phyloP scores from a whole-genome alignment of 2,888 invertebrate species.

The Limnephilus lunatus region DNA sequence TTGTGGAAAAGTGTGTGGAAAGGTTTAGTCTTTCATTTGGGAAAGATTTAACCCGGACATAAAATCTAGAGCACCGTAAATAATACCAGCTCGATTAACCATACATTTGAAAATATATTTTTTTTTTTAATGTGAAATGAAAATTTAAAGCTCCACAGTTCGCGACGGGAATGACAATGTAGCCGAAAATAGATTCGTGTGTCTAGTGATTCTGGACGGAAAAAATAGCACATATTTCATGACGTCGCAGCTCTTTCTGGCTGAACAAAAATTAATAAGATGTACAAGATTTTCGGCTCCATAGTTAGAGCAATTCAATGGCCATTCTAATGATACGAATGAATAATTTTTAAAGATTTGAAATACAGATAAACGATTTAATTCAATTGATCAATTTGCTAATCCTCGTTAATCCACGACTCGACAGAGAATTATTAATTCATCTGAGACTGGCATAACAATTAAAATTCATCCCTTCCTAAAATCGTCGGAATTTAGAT shows the following conservation, averaged over 20 bases:
- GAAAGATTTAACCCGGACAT: no score
- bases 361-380: neutral
- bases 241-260: neutral
- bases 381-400: neutral
- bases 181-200: no score
- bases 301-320: neutral
- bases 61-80: no score
- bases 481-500: slow-evolving; percentile 15
- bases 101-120: no score
- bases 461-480: neutral
- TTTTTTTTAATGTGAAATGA: no score
- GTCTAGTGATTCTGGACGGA: no score
- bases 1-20: no score
- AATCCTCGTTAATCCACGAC: neutral
- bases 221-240: no score
- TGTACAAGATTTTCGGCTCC: neutral
- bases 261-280: neutral
- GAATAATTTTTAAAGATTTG: neutral
- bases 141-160: no score
- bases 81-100: no score
- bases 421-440: slow-evolving; percentile 19
- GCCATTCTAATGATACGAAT: neutral
- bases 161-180: no score
- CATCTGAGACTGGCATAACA: neutral
- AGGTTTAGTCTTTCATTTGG: no score